Evolutionary conservation across 2,797 vertebrate genomes (phyloP), one percentile per base, ranked within the genome.

Genomic region (Halcyon badia): DNA sequence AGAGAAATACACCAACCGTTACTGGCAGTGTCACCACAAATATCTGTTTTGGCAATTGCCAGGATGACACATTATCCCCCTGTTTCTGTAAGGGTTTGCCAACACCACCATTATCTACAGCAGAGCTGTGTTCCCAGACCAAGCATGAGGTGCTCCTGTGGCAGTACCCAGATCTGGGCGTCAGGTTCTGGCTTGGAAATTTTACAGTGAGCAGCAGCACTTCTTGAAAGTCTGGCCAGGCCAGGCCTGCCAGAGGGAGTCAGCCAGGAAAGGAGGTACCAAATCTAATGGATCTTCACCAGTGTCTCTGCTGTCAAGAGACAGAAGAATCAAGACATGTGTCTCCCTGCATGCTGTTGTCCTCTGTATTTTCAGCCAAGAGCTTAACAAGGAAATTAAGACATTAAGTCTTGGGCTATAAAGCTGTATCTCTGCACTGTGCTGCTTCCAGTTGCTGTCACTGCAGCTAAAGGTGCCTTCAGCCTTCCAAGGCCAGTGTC

Each of bases 21-120:
- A 86, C 90, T 91, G 90, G 86, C 68, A 92, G 58, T 18, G 35
- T 80, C 88, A 95, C 94, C 93, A 87, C 93, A 96, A 94, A 7
- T 77, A 90, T 46, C 83, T 93, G 3, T 54, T 95, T 31, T 93
- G 83, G 80, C 49, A 60, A 87, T 17, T 33, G 39, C 41, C 44
- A 64, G 70, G 83, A 89, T 96, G 93, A 87, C 83, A 71, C 62
- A 90, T 41, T 73, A 58, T 46, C 24, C 64, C 61, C 51, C 48
- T 82, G 85, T 39, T 49, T 87, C 83, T 88, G 1, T 5, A 7
- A 8, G 49, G 69, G 46, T 61, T 83, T 94, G 76, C 78, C 90
- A 93, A 71, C 37, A 88, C 57, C 77, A 16, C 64, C 71, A 90
- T 83, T 77, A 89, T 60, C 79, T 95, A 44, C 86, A 85, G 94